Percentiles rank a stretch among this genome's conserved stretches.
Evolutionary conservation across 2,113 vertebrate genomes (phyloP).

Genomic region (Gracilinanus agilis): DNA sequence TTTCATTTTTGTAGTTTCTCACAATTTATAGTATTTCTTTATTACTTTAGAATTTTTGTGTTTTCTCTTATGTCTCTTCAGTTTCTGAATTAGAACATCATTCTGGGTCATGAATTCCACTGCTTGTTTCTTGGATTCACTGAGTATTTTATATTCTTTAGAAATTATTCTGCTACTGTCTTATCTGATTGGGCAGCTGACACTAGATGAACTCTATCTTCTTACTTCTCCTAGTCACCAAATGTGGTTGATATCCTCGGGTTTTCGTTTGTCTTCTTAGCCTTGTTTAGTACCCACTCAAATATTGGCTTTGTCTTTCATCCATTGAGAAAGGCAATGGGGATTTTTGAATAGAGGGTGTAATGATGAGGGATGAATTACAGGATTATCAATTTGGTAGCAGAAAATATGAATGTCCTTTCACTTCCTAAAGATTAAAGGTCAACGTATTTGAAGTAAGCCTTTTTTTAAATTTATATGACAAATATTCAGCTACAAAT

Average conservation of each 20-base stretch:
- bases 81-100: neutral
- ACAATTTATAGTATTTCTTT: neutral
- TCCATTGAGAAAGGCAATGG: neutral
- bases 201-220: neutral
- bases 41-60: neutral
- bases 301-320: neutral
- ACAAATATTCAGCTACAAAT: neutral
- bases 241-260: neutral
- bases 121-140: neutral
- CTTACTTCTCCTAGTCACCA: neutral
- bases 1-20: neutral
- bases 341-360: neutral
- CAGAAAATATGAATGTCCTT: neutral
- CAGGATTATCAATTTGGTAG: neutral
- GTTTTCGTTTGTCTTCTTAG: neutral
- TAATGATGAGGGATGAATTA: neutral
- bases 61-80: neutral
- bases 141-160: neutral
- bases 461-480: neutral
- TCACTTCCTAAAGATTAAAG: neutral
- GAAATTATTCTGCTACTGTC: neutral
- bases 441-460: neutral
- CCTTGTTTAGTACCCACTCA: neutral
- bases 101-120: neutral
- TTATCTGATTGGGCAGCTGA: neutral